Base-by-base conservation (phyloP, 2,113 vertebrate genomes). In the Scalopus aquaticus region DNA sequence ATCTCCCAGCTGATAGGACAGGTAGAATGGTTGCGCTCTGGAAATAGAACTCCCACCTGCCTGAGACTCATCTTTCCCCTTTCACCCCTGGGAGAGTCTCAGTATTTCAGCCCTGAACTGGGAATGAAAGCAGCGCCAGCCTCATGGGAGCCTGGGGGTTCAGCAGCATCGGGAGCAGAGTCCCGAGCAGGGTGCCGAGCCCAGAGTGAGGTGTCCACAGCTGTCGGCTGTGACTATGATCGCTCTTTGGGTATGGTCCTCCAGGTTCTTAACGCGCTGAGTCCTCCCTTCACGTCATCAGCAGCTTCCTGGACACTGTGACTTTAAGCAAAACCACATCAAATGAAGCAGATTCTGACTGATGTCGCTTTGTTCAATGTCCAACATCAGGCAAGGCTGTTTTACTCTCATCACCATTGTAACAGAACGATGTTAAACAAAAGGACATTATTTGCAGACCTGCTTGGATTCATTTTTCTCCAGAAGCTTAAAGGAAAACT, bases 401-500 rank as follows among this genome's bases (percentile, higher is more conserved):
- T 30, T 62, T n/a, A 6, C 6, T n/a, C 28, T 62, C 32, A 17
- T 65, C 64, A 13, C 26, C 32, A 15, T n/a, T 65, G 28, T 28
- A 65, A n/a, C 28, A 28, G 1, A 6, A n/a, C 9, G 32, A 65
- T 12, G 15, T 32, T 64, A 2, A 62, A 32, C 11, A 10, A 62
- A 58, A 58, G n/a, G n/a, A n/a, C 10, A 3, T 65, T 65, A n/a
- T n/a, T 65, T 16, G 32, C n/a, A 32, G 64, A n/a, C 32, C 64
- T 65, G 62, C 62, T 54, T 65, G 64, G 26, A 35, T 80, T 73
- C 49, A n/a, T 20, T 60, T 37, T 92, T 60, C 6, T 60, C 13
- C 60, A 37, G 51, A 67, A 88, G 37, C 9, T 69, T 78, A 70
- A 69, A 90, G 32, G 32, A 78, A 92, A 80, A 67, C n/a, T n/a